Conservation (phyloP, 2,113 vertebrate species). For the Rhinichthys klamathensis region DNA sequence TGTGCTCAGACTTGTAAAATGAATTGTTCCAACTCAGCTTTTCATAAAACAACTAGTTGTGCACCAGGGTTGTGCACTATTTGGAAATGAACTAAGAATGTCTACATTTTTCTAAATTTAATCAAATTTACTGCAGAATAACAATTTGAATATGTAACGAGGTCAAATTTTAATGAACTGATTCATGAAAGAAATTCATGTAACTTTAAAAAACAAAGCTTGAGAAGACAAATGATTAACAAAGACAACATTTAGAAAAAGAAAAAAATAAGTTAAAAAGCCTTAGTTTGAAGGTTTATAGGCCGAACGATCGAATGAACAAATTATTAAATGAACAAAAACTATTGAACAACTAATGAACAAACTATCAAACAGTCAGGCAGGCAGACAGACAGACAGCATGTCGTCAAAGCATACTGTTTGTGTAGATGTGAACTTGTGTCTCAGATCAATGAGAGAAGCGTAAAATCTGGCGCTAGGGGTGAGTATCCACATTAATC, state of each 20-base stretch:
- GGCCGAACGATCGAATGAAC: too few relatives aligned
- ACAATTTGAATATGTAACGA: neutral
- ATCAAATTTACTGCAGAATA: neutral
- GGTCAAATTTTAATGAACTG: neutral
- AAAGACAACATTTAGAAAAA: neutral
- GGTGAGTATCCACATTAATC: conserved; percentile 75
- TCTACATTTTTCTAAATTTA: too few relatives aligned
- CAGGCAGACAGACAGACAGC: conserved; percentile 2
- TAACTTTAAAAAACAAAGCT: neutral
- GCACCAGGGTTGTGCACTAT: neutral
- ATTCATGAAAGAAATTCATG: neutral
- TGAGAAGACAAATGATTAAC: neutral
- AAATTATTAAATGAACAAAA: neutral
- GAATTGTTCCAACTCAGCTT: neutral
- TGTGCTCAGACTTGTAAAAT: conserved; percentile 10
- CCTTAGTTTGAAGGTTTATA: neutral
- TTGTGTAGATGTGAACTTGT: conserved; percentile 48
- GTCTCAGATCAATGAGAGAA: conserved; percentile 67
- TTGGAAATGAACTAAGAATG: neutral
- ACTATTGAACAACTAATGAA: neutral
- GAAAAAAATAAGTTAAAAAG: neutral
- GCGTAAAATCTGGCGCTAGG: conserved; percentile 59
- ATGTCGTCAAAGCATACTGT: conserved; percentile 30
- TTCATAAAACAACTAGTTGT: conserved; percentile 6
- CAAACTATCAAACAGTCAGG: neutral